phyloP scores from a whole-genome alignment of 1,140 invertebrate genomes.

The Pinna nobilis region DNA sequence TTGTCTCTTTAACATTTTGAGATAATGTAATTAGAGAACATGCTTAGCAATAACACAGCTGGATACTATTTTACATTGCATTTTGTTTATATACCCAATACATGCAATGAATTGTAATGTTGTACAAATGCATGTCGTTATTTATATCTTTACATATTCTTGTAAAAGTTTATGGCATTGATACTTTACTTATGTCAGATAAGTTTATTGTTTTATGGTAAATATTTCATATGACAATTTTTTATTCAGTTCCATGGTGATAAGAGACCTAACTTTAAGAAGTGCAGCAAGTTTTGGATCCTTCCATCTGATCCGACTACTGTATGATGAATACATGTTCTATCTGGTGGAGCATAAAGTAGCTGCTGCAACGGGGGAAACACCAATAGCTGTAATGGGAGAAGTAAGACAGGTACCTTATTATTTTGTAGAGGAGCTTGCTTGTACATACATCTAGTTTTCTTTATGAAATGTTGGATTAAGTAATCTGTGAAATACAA shows the following conservation, averaged over 20 bases:
- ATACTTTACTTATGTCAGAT: neutral
- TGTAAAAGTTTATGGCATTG: neutral
- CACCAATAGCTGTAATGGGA: conserved; percentile 95
- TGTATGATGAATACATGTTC: conserved; percentile 99
- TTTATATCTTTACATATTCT: neutral
- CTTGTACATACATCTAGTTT: too few species aligned
- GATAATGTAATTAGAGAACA: too few species aligned
- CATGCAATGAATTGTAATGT: neutral
- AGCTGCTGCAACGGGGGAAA: conserved; percentile 90
- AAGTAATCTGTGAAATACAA: too few species aligned
- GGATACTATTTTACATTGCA: too few species aligned
- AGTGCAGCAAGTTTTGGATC: conserved; percentile 99
- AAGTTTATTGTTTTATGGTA: neutral
- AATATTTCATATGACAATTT: neutral
- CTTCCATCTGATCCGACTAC: conserved; percentile 97
- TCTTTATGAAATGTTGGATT: too few species aligned
- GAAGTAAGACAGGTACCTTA: conserved; percentile 69
- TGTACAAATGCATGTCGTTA: too few species aligned
- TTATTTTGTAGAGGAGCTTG: too few species aligned
- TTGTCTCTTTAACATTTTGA: too few species aligned
- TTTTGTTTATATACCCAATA: too few species aligned
- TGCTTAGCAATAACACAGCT: too few species aligned
- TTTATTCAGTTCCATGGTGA: conserved; percentile 91
- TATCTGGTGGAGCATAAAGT: conserved; percentile 98
- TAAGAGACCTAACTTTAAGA: conserved; percentile 93